Percentiles rank a stretch among this genome's conserved stretches.
Evolutionary conservation across 2,888 invertebrate genomes (phyloP).

Genomic region (Netelia inedita): DNA sequence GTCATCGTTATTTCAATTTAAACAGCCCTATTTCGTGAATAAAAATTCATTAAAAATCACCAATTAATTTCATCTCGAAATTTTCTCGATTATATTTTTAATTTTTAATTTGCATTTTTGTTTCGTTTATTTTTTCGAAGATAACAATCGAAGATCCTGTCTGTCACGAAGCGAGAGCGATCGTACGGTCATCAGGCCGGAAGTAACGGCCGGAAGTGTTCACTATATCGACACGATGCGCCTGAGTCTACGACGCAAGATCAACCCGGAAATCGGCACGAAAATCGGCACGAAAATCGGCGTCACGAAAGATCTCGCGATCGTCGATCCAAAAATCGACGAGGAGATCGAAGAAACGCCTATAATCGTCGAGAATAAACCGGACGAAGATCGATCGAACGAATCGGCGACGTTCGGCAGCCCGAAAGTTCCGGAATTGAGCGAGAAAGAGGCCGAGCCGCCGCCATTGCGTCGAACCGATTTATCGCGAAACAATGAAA

Average conservation of each 20-base stretch:
- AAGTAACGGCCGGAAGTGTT: slow-evolving; percentile 86
- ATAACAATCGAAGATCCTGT: slow-evolving; percentile 68
- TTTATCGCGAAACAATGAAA: slow-evolving; percentile 69
- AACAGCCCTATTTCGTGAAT: too few species aligned
- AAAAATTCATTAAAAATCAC: too few species aligned
- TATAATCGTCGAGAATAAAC: slow-evolving; percentile 17
- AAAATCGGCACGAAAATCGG: background rate
- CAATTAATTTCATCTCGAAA: too few species aligned
- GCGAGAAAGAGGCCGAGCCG: slow-evolving; percentile 71
- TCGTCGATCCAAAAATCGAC: slow-evolving; percentile 2
- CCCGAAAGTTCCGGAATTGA: slow-evolving; percentile 55
- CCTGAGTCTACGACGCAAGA: slow-evolving; percentile 88
- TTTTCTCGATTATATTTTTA: too few species aligned
- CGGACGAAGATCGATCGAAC: background rate
- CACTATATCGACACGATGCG: slow-evolving; percentile 94
- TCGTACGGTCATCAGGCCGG: slow-evolving; percentile 85
- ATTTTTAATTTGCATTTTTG: background rate
- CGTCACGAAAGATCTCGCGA: background rate
- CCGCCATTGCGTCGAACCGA: slow-evolving; percentile 36
- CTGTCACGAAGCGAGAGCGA: slow-evolving; percentile 84
- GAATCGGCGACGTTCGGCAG: slow-evolving; percentile 32
- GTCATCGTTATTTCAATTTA: background rate
- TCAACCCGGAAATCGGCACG: slow-evolving; percentile 80
- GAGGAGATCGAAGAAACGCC: slow-evolving; percentile 8
- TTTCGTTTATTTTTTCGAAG: slow-evolving; percentile 48